Evolutionary conservation across 1,140 invertebrate species (phyloP), one percentile per base, ranked within the genome.

Genomic region (Papilio glaucus): DNA sequence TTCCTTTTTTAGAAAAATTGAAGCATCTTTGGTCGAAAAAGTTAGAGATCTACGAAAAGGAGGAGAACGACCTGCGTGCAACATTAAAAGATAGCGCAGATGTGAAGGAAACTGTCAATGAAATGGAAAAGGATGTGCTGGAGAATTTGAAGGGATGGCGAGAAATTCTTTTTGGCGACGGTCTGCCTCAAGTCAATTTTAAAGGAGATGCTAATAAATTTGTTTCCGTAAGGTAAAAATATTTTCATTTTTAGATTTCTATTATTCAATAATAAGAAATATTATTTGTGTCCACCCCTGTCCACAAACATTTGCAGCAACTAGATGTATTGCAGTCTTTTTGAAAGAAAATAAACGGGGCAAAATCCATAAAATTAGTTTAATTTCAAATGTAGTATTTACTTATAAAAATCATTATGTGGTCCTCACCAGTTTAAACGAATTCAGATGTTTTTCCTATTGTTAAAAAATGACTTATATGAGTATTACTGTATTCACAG

Each of bases 41-140:
- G 72, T 79, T 94, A 9, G 73, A 89, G 0, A 77, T 84, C 4
- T 95, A 95, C 79, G 87, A 93, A 8, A 75, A 84, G 57, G 95
- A 95, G 82, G 94, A 95, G 82, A 82, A 78, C 29, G 89, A 92
- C 10, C 81, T 95, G 0, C 84, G 93, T 67, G 88, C 87, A 0
- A 94, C 94, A 85, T 75, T 95, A 13, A 82, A 92, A 37, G 81
- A 88, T 15, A 88, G 78, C 29, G 80, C 72, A 0, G 71, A 78
- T 26, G 41, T 10, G 41, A 37, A 38, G 67, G 18, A 3, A 26
- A 72, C 41, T 18, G 4, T n/a, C 6, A 76, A 75, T 7, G 77
- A 77, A 21, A 53, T 70, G 0, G 80, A 85, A 57, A 70, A 72
- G 53, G 70, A 77, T 42, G 77, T 83, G 15, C 68, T 73, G 9